Evolutionary conservation across 2,113 vertebrate genomes (phyloP).

Genomic region (Silurus glanis): DNA sequence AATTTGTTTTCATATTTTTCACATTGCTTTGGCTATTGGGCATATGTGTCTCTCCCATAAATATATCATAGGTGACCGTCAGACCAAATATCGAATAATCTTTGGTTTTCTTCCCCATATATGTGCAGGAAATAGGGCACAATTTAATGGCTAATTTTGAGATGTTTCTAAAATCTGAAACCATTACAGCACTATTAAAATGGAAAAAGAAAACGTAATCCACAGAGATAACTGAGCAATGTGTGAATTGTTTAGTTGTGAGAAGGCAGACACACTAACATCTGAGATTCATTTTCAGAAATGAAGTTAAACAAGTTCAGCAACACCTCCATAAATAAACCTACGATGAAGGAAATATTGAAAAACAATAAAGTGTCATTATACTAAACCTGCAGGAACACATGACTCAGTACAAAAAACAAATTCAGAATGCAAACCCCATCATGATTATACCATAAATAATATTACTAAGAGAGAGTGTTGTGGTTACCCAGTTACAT

Average conservation of each 20-base stretch:
- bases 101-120: too few relatives aligned
- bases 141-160: too few relatives aligned
- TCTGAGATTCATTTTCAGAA: background rate
- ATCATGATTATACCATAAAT: background rate
- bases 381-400: constrained; percentile 5
- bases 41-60: too few relatives aligned
- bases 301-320: background rate
- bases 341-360: background rate
- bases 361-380: background rate
- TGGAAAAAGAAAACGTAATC: background rate
- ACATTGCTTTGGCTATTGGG: too few relatives aligned
- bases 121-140: too few relatives aligned
- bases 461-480: background rate
- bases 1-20: too few relatives aligned
- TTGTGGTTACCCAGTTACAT: constrained; percentile 2
- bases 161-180: background rate
- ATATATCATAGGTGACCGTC: too few relatives aligned
- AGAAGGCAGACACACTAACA: background rate
- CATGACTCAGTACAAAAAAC: constrained; percentile 14
- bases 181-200: background rate
- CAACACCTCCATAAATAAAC: background rate
- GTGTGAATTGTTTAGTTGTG: background rate
- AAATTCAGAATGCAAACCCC: background rate
- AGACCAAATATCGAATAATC: too few relatives aligned
- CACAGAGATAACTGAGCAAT: background rate